Conservation (phyloP, 1,140 invertebrate genomes). For the Brachystomella parvula region DNA sequence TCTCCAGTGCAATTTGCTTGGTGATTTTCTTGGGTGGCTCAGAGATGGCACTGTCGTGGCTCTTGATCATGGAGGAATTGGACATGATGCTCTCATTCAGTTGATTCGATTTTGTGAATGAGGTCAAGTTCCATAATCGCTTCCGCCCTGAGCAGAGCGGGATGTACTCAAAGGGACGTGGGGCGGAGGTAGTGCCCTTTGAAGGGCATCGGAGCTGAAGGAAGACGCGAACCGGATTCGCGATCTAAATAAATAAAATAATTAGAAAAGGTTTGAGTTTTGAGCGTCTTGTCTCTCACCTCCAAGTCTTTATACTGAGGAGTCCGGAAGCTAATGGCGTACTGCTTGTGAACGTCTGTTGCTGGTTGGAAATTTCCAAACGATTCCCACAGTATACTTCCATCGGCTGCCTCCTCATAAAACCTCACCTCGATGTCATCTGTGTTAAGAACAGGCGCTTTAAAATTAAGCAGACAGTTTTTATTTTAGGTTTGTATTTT, state of each 20-base stretch:
- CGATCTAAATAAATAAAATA: constrained; percentile 45
- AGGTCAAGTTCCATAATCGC: constrained; percentile 17
- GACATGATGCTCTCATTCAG: background rate
- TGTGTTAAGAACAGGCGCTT: constrained; percentile 40
- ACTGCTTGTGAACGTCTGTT: constrained; percentile 82
- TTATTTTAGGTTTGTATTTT: constrained; percentile 19
- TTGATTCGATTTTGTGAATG: background rate
- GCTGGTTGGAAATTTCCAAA: constrained; percentile 75
- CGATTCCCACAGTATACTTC: constrained; percentile 70
- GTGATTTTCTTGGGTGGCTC: constrained; percentile 1
- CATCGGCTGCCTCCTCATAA: constrained; percentile 66
- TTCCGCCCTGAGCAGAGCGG: constrained; percentile 73
- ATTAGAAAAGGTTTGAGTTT: constrained; percentile 1
- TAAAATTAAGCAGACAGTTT: background rate
- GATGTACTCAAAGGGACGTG: constrained; percentile 71
- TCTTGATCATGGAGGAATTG: background rate
- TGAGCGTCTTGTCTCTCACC: constrained; percentile 37
- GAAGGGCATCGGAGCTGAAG: constrained; percentile 77
- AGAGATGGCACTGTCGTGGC: constrained; percentile 2
- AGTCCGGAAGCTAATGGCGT: constrained; percentile 74
- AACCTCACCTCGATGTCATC: constrained; percentile 88
- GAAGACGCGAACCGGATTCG: constrained; percentile 63
- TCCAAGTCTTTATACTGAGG: constrained; percentile 63
- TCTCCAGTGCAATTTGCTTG: background rate
- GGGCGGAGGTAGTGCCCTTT: constrained; percentile 71